These are phyloP conservation scores for Thalassoma bifasciatum DNA, from an alignment of 2,113 vertebrate genomes.

Conservation along the genomic window DNA sequence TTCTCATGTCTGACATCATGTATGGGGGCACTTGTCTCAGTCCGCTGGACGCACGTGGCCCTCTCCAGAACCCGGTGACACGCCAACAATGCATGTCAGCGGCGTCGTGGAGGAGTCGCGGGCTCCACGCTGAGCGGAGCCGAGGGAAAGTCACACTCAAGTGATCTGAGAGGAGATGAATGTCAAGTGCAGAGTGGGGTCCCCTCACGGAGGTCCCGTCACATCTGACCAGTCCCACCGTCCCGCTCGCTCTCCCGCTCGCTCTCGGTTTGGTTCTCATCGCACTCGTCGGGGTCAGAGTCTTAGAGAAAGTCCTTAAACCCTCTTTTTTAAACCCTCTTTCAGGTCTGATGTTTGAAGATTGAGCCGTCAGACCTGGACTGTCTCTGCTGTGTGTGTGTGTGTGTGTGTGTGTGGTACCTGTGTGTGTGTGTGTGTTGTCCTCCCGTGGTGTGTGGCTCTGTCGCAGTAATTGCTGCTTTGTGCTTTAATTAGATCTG, in stretches of 20 bases:
- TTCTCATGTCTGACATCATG: constrained; percentile 49
- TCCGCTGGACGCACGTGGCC: constrained; percentile 66
- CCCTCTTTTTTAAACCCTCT: too few relatives aligned
- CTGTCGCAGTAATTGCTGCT: constrained; percentile 55
- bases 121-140: constrained; percentile 56
- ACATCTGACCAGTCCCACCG: constrained; percentile 36
- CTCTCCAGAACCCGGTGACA: constrained; percentile 68
- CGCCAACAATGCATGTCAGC: constrained; percentile 66
- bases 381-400: too few relatives aligned
- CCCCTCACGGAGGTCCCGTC: constrained; percentile 54
- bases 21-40: constrained; percentile 63
- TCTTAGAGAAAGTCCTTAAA: too few relatives aligned
- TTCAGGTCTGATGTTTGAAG: too few relatives aligned
- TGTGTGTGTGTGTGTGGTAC: neutral
- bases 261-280: neutral
- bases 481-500: constrained; percentile 69
- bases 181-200: constrained; percentile 63
- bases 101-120: constrained; percentile 6
- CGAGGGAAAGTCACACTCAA: constrained; percentile 69
- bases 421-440: neutral
- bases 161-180: constrained; percentile 72
- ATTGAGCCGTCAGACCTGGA: neutral
- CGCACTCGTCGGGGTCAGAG: too few relatives aligned
- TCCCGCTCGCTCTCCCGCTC: neutral
- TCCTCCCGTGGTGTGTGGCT: neutral